A percentile compares a stretch with the other conserved stretches of the same genome.
phyloP scores from a whole-genome alignment of 2,113 vertebrate genomes.

The Tragulus kanchil region DNA sequence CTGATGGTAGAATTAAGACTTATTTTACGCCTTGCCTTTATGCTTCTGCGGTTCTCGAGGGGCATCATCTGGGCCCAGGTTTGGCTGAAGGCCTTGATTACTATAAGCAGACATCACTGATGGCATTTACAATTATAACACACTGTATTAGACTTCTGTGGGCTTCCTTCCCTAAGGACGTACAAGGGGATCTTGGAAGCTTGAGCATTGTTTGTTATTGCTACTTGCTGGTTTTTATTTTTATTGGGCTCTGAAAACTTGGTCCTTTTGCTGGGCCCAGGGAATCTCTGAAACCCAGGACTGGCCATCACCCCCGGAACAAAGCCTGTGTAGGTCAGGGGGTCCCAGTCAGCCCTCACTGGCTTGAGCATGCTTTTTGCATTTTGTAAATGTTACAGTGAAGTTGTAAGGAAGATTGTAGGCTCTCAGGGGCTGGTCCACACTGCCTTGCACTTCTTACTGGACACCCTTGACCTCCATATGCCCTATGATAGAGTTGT shows the following conservation, averaged over 20 bases:
- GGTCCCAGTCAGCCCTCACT: neutral
- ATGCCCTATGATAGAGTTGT: neutral
- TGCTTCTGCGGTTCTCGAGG: neutral
- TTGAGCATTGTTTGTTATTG: neutral
- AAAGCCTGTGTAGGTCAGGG: neutral
- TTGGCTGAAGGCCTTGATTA: neutral
- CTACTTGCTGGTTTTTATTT: neutral
- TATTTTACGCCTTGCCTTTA: neutral
- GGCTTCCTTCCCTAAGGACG: neutral
- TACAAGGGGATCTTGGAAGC: neutral
- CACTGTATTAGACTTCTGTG: neutral
- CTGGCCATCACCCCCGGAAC: neutral
- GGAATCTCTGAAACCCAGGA: neutral
- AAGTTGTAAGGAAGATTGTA: neutral
- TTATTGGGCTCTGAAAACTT: neutral
- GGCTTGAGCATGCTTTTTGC: neutral
- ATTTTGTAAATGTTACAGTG: neutral
- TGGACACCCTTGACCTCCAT: neutral
- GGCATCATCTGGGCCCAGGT: neutral
- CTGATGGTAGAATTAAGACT: neutral
- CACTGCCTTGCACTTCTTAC: neutral
- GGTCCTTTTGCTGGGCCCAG: neutral
- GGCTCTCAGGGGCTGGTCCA: neutral
- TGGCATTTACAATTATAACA: neutral
- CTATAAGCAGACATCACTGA: neutral